These are phyloP conservation scores for Varecia variegata DNA, from an alignment of 2,797 vertebrate genomes.

Conservation along the genomic window DNA sequence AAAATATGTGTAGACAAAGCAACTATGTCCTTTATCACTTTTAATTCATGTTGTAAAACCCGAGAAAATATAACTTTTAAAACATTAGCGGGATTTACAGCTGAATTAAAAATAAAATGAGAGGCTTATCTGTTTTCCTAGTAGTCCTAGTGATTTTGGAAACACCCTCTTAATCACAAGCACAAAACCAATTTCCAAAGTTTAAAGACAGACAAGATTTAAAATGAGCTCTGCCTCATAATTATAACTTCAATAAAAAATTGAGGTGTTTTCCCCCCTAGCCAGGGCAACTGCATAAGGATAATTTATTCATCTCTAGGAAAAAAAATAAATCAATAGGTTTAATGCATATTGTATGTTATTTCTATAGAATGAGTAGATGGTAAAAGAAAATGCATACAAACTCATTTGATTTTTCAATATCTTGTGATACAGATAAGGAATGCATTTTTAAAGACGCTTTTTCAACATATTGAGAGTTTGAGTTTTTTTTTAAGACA, in stretches of 20 bases:
- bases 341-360: constrained; percentile 33
- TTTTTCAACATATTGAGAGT: constrained; percentile 53
- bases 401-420: constrained; percentile 54
- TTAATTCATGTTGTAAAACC: constrained; percentile 35
- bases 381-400: constrained; percentile 51
- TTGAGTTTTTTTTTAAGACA: not conserved
- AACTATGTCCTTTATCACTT: not conserved
- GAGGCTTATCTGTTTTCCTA: not conserved
- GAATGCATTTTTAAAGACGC: constrained; percentile 55
- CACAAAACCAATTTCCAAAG: not conserved
- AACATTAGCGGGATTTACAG: not conserved
- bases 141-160: not conserved
- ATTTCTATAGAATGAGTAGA: constrained; percentile 39
- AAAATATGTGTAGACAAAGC: not conserved
- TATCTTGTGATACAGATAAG: constrained; percentile 47
- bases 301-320: constrained; percentile 53
- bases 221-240: constrained; percentile 21
- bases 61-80: constrained; percentile 28
- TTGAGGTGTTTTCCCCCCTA: not conserved
- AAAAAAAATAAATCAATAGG: constrained; percentile 48
- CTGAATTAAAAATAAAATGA: constrained; percentile 46
- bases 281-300: not conserved
- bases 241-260: constrained; percentile 25
- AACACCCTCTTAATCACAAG: constrained; percentile 19
- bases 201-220: constrained; percentile 40